Evolutionary conservation across 2,113 vertebrate species (phyloP).

Genomic region (Mustelus asterias): DNA sequence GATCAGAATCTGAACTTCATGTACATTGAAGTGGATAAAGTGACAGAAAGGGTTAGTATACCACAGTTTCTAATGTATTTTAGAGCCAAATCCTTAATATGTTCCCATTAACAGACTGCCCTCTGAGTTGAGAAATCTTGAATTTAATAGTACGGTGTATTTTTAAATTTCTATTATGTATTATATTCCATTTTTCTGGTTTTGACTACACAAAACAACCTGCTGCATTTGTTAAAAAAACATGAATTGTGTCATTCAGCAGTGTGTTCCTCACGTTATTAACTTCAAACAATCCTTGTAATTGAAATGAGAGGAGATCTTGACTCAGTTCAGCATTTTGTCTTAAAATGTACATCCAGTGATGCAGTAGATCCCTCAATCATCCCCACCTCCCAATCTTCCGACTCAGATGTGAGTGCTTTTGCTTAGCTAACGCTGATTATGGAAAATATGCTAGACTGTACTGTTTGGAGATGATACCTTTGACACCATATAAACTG

Average conservation of each 20-base stretch:
- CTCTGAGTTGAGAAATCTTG: background rate
- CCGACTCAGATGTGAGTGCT: background rate
- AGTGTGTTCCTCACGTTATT: background rate
- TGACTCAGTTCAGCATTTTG: background rate
- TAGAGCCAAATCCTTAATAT: background rate
- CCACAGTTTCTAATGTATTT: background rate
- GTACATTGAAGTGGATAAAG: conserved; percentile 99
- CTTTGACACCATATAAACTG: no score
- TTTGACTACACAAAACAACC: background rate
- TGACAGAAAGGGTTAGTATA: conserved; percentile 89
- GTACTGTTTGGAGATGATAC: background rate
- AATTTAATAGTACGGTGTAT: background rate
- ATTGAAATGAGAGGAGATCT: background rate
- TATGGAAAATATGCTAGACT: background rate
- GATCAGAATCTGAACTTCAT: conserved; percentile 98
- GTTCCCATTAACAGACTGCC: background rate
- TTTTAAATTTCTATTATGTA: background rate
- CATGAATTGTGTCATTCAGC: background rate
- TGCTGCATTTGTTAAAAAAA: background rate
- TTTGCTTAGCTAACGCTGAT: background rate
- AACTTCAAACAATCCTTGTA: no score
- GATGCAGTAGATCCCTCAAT: background rate
- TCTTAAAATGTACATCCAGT: background rate
- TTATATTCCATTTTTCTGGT: background rate
- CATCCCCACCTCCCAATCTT: background rate